Conservation (phyloP, 2,797 vertebrate species). For the Halcyon badia region DNA sequence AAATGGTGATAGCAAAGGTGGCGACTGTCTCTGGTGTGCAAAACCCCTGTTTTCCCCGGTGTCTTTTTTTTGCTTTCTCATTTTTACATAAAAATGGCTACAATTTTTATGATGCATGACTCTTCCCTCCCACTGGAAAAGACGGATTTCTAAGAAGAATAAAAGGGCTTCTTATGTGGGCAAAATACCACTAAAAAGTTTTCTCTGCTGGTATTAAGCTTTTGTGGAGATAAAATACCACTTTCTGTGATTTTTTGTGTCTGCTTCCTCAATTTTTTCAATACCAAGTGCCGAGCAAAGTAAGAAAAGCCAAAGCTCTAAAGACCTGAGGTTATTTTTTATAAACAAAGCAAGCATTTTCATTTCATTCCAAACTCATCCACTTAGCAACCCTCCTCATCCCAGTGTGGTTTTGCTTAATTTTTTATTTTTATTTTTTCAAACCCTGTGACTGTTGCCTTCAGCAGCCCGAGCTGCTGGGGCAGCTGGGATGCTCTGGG, state of each 20-base stretch:
- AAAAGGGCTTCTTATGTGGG: not conserved
- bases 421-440: not conserved
- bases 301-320: not conserved
- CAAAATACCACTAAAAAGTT: not conserved
- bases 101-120: not conserved
- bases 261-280: not conserved
- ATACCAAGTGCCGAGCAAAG: not conserved
- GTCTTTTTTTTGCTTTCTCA: not conserved
- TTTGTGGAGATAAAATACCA: not conserved
- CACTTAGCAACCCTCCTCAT: not conserved
- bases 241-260: not conserved
- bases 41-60: not conserved
- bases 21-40: not conserved
- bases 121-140: not conserved
- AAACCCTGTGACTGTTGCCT: fast-evolving
- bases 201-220: not conserved
- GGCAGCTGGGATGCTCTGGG: not conserved
- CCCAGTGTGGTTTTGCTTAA: no score
- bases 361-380: not conserved
- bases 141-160: not conserved
- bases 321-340: not conserved
- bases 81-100: not conserved
- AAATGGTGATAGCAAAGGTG: not conserved
- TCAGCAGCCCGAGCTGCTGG: not conserved
- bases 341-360: not conserved